Base-by-base conservation (phyloP, 2,797 vertebrate species). In the Oryzias sinensis region DNA sequence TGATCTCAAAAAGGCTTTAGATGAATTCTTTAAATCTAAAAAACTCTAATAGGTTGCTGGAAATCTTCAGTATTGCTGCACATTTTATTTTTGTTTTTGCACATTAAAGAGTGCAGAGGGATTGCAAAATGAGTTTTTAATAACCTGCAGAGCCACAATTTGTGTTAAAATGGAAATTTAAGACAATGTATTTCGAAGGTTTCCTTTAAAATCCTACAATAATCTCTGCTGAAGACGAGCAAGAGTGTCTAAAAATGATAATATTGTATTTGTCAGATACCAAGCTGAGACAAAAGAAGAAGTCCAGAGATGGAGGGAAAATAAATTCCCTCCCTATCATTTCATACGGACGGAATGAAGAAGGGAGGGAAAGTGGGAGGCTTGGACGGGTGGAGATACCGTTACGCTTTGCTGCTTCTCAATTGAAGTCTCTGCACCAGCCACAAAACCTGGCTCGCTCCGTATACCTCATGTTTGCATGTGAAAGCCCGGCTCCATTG, bases 401-500 rank as follows among this genome's bases (percentile, higher is more conserved):
- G 76, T 90, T 83, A 90, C 85, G 85, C 83, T 85, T 86, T 84
- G 78, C 61, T 88, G 89, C 85, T 77, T 80, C 82, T 91, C 89
- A 89, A 90, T 85, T 67, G 85, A 64, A 70, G 82, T 84, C 82
- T 87, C 69, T 87, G 81, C 83, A 70, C 62, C 72, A 65, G 68
- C 80, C 80, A 81, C 81, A 87, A 87, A 88, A 87, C 84, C 74
- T 61, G 67, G 77, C 87, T 85, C 75, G 62, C 88, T 89, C 82
- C 83, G 73, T 88, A 87, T 85, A 89, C 81, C 86, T 81, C 71
- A 18, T 62, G 71, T 91, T 90, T 90, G 86, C 89, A 90, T 91
- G 85, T 87, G 88, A 92, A 92, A 88, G 79, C 78, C 25, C 4
- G 5, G 56, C 43, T 41, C 60, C 62, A 86, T 91, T 91, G 89